Evolutionary conservation across 2,113 vertebrate species (phyloP).

Genomic region (Garra rufa): DNA sequence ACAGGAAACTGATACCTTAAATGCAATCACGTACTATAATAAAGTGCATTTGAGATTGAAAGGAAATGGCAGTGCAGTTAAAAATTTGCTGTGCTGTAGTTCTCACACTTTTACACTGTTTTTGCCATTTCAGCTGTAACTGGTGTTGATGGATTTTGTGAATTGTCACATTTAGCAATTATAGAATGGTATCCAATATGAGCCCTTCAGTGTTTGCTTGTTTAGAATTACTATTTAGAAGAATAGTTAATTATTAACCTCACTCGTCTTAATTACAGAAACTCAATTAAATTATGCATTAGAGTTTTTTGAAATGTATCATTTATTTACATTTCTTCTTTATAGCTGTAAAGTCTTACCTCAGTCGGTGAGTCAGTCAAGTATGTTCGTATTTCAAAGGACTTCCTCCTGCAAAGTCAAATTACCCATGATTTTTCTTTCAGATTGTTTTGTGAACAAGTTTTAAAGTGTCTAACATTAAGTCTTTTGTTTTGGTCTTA

Average conservation of each 20-base stretch:
- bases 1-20: slow-evolving; percentile 30
- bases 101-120: neutral
- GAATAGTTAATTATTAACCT: neutral
- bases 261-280: neutral
- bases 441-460: neutral
- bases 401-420: slow-evolving; percentile 22
- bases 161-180: neutral
- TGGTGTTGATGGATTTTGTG: neutral
- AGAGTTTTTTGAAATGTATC: neutral
- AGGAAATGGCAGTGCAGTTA: slow-evolving; percentile 5
- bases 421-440: neutral
- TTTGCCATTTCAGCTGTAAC: neutral
- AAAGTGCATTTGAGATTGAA: neutral
- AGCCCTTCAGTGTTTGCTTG: neutral
- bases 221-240: neutral
- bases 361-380: neutral
- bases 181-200: neutral
- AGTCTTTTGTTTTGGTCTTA: neutral
- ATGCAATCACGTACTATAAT: neutral
- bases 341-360: slow-evolving; percentile 10
- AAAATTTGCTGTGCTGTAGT: neutral
- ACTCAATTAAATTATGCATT: neutral
- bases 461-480: neutral
- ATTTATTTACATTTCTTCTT: neutral
- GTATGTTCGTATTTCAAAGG: neutral